Evolutionary conservation across 1,140 invertebrate genomes (phyloP).

Genomic region (Scaptomyza graminum): DNA sequence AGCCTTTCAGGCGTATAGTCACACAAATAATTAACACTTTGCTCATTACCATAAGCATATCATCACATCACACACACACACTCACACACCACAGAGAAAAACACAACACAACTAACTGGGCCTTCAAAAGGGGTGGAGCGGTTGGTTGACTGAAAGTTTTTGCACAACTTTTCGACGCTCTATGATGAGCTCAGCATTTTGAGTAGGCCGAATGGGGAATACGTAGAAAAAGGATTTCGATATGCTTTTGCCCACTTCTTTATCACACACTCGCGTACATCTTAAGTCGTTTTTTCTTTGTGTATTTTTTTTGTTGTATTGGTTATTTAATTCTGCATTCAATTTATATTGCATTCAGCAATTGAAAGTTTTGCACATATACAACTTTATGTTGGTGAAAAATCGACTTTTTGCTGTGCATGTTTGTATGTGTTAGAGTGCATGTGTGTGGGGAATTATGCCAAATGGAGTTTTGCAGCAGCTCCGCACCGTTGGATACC

Average conservation of each 20-base stretch:
- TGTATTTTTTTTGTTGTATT: constrained; percentile 5
- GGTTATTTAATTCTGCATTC: constrained; percentile 37
- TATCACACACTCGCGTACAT: constrained; percentile 40
- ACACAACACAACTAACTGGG: constrained; percentile 30
- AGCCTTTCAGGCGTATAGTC: constrained; percentile 57
- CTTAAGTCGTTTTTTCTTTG: constrained; percentile 11
- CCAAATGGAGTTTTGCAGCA: constrained; percentile 67
- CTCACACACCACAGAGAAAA: too few species aligned
- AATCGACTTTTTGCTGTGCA: constrained; percentile 71
- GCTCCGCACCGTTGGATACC: constrained; percentile 65
- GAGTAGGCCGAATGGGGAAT: constrained; percentile 7
- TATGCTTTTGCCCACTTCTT: background rate
- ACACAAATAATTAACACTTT: constrained; percentile 59
- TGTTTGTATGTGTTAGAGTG: constrained; percentile 26
- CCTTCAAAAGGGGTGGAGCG: constrained; percentile 1
- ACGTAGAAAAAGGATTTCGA: background rate
- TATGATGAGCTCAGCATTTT: constrained; percentile 69
- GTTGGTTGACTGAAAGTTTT: constrained; percentile 26
- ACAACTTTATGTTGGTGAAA: constrained; percentile 73
- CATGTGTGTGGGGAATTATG: constrained; percentile 63
- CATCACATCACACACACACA: constrained; percentile 43
- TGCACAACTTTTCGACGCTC: constrained; percentile 51
- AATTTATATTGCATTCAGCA: constrained; percentile 38
- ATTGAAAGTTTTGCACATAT: constrained; percentile 74
- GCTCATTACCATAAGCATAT: constrained; percentile 49